A percentile compares a stretch with the other conserved stretches of the same genome.
Evolutionary conservation across 2,797 vertebrate genomes (phyloP).

Genomic region (Scolopax bukidnonensis): DNA sequence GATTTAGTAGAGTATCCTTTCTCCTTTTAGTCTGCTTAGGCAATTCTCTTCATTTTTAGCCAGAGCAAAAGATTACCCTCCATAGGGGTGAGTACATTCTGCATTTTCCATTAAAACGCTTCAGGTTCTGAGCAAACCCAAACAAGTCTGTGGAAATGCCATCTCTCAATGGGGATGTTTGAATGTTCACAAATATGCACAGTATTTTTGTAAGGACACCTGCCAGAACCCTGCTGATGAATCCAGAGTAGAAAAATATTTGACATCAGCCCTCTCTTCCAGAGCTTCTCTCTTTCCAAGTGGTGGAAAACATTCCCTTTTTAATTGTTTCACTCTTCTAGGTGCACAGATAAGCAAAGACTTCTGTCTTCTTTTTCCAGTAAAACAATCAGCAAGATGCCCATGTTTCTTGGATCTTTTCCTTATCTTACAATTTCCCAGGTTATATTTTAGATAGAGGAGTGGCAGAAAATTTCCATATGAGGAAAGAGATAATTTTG

Average conservation of each 20-base stretch:
- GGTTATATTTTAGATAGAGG: not conserved
- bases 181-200: not conserved
- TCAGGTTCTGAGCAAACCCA: slow-evolving; percentile 37
- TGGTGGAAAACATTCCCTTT: not conserved
- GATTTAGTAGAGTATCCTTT: not conserved
- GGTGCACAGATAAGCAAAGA: not conserved
- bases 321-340: not conserved
- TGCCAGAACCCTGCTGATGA: slow-evolving; percentile 53
- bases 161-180: not conserved
- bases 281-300: not conserved
- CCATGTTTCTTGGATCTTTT: not conserved
- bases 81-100: not conserved
- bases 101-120: slow-evolving; percentile 31
- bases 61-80: not conserved
- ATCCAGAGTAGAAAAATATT: slow-evolving; percentile 28
- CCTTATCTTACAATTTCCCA: not conserved
- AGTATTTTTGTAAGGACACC: slow-evolving; percentile 33
- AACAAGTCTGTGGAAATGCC: slow-evolving; percentile 43
- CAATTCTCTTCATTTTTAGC: not conserved
- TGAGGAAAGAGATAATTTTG: not conserved
- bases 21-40: not conserved
- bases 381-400: not conserved
- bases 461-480: not conserved
- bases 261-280: not conserved
- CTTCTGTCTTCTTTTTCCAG: not conserved